Base-by-base conservation (phyloP, 2,888 invertebrate genomes). In the Eupithecia tripunctaria region DNA sequence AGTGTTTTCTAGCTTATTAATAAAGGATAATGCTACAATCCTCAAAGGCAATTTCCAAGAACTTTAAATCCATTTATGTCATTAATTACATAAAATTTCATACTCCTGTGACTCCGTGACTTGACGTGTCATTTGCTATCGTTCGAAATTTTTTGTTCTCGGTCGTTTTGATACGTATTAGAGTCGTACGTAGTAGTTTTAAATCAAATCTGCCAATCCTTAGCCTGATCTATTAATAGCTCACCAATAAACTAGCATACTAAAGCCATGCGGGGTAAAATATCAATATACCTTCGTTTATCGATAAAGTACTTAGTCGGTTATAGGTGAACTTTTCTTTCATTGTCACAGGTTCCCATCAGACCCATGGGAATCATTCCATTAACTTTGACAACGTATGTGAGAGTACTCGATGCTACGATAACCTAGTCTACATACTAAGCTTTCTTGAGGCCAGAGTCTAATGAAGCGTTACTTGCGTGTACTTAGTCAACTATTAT, bases 341-440 rank as follows among this genome's bases (percentile, higher is more conserved):
- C 64, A 74, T 74, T 73, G 74, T 73, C 38, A 56, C 25, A 41
- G 4, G 29, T 71, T 71, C 74, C 60, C 70, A 74, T 36, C 64
- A 62, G 32, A 51, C 14, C 38, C 72, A 75, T 75, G 77, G 60
- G 75, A 77, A 72, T 51, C 47, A 67, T 62, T 71, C 36, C 67
- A 66, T 71, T 59, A 67, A 38, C 59, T 43, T 67, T 69, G 71
- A 70, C 74, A 70, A 67, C 67, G 68, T 60, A 59, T 71, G 66
- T 56, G 68, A 43, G 69, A 64, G 60, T 21, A 73, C 77, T 76
- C 81, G 85, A 86, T 79, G 81, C 73, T 76, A 80, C 75, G 85
- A 86, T 83, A 78, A 79, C 74, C 60, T 66, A 72, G 60, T 78
- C 74, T 70, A 80, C 78, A 76, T 80, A 75, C 70, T n/a, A 21